Conservation (phyloP, 2,113 vertebrate genomes). For the Apodemus sylvaticus region DNA sequence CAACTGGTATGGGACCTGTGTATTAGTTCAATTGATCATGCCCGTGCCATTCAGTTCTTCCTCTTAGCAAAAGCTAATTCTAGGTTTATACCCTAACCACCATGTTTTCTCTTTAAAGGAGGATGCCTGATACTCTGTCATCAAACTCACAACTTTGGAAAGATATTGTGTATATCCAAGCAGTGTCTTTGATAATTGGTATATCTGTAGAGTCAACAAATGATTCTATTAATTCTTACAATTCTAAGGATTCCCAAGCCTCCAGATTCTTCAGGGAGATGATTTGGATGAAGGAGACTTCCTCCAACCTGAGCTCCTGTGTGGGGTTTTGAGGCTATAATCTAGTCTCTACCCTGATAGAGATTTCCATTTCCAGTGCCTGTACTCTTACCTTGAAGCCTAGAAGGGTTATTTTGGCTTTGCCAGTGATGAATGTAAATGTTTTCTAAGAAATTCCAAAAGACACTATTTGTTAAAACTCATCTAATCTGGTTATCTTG, state of each 20-base stretch:
- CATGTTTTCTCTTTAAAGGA: not conserved
- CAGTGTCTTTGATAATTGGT: not conserved
- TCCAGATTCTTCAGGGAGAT: not conserved
- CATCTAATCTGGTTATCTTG: not conserved
- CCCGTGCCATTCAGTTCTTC: not conserved
- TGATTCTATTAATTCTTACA: not conserved
- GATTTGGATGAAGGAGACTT: not conserved
- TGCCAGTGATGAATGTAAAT: not conserved
- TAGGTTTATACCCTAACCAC: not conserved
- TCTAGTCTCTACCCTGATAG: not conserved
- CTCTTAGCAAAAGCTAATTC: not conserved
- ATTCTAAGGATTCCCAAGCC: not conserved
- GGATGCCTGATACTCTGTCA: not conserved
- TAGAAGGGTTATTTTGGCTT: too few species aligned
- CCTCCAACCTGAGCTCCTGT: not conserved
- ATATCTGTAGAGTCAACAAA: not conserved
- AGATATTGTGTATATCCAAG: not conserved
- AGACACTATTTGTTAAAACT: not conserved
- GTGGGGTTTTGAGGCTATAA: not conserved
- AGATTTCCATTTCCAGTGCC: not conserved
- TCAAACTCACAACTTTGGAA: not conserved
- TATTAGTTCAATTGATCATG: not conserved
- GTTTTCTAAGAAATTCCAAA: not conserved
- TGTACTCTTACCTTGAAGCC: not conserved
- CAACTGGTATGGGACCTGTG: not conserved